These are phyloP conservation scores for Subacronicta megacephala DNA, from an alignment of 2,888 invertebrate genomes.

Conservation along the genomic window DNA sequence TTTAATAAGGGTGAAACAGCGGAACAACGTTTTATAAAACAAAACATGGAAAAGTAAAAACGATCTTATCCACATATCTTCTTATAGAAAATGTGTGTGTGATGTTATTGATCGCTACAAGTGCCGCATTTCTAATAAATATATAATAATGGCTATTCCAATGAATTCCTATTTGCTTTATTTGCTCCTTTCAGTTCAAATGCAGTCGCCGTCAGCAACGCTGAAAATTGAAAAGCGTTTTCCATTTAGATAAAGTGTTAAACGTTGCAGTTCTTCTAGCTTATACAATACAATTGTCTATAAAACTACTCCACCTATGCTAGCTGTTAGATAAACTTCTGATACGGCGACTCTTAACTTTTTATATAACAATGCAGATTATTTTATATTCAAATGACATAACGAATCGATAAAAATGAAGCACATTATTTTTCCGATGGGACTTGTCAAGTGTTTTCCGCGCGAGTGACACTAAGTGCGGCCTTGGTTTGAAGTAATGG, in stretches of 20 bases:
- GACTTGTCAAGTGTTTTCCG: conserved; percentile 15
- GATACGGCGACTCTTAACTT: neutral
- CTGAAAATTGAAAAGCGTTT: conserved; percentile 52
- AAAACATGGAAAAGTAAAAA: neutral
- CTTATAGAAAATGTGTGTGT: conserved; percentile 17
- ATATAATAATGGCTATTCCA: conserved; percentile 29
- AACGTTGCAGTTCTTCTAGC: conserved; percentile 11
- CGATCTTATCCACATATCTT: neutral
- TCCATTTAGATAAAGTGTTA: conserved; percentile 30
- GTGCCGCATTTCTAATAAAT: conserved; percentile 40
- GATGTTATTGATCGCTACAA: conserved; percentile 42
- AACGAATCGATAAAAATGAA: conserved; percentile 2
- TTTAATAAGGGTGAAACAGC: conserved; percentile 3
- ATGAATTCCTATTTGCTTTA: conserved; percentile 13
- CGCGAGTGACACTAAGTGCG: conserved; percentile 24
- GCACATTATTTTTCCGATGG: conserved; percentile 3
- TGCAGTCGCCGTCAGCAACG: conserved; percentile 30
- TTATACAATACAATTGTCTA: neutral
- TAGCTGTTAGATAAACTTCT: neutral
- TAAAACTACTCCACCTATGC: neutral
- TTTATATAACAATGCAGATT: neutral
- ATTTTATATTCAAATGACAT: neutral
- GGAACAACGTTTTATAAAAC: neutral
- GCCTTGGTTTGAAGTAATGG: conserved; percentile 33
- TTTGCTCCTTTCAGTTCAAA: conserved; percentile 28